phyloP scores from a whole-genome alignment of 1,140 invertebrate genomes.

The Protaetia brevitarsis region DNA sequence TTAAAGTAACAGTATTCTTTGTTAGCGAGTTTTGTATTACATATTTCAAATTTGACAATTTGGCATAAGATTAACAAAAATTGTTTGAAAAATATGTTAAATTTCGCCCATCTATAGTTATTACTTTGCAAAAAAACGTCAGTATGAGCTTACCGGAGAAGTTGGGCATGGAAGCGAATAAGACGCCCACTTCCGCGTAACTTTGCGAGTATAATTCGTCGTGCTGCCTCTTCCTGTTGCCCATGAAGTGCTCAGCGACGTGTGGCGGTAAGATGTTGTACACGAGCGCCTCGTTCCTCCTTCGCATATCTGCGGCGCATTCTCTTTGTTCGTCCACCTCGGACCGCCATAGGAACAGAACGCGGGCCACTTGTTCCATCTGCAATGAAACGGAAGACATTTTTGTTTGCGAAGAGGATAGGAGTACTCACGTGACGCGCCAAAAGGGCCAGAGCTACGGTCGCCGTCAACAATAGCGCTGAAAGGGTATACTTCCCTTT shows the following conservation, averaged over 20 bases:
- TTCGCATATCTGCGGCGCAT: conserved; percentile 78
- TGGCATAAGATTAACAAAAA: no score
- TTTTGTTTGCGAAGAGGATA: no score
- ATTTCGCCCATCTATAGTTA: no score
- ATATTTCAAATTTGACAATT: no score
- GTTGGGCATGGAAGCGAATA: conserved; percentile 94
- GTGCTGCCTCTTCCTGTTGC: conserved; percentile 71
- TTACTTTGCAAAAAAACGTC: no score
- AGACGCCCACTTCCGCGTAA: conserved; percentile 86
- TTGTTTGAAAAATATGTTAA: no score
- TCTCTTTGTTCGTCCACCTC: conserved; percentile 72
- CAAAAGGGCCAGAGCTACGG: conserved; percentile 60
- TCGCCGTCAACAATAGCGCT: conserved; percentile 56
- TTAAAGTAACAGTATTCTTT: no score
- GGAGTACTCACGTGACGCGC: conserved; percentile 68
- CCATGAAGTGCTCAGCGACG: conserved; percentile 88
- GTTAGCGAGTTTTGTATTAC: no score
- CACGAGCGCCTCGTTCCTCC: conserved; percentile 85
- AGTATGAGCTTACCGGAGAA: conserved; percentile 81
- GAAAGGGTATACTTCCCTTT: conserved; percentile 61
- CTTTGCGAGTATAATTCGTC: conserved; percentile 91
- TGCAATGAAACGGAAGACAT: conserved; percentile 45
- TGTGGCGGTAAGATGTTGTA: conserved; percentile 85
- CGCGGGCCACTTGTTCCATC: conserved; percentile 74
- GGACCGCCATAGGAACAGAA: conserved; percentile 70